These are phyloP conservation scores for Chrysolina haemoptera DNA, from an alignment of 2,888 invertebrate genomes.

Conservation along the genomic window DNA sequence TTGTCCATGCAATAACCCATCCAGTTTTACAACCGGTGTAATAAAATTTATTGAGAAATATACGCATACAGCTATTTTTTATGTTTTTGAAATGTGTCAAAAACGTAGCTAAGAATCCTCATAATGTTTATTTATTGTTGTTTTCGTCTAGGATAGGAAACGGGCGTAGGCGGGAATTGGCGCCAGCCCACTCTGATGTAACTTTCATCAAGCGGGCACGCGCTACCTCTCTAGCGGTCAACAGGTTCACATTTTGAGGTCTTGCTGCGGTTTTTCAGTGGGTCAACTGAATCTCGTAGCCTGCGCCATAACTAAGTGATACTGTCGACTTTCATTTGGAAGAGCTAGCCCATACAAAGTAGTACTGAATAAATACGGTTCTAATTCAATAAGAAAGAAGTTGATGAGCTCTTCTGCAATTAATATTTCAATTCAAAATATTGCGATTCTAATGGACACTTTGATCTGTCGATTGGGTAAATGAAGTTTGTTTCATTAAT, in stretches of 20 bases:
- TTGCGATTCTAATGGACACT: too few species aligned
- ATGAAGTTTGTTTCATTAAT: background rate
- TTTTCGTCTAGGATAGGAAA: slow-evolving; percentile 33
- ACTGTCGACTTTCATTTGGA: background rate
- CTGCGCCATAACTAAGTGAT: background rate
- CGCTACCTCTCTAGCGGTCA: slow-evolving; percentile 50
- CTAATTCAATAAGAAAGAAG: too few species aligned
- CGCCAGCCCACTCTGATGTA: slow-evolving; percentile 64
- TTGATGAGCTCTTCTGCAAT: too few species aligned
- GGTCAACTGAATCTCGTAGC: slow-evolving; percentile 1
- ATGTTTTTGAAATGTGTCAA: slow-evolving; percentile 29
- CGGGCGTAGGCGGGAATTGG: slow-evolving; percentile 59
- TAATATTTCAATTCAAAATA: too few species aligned
- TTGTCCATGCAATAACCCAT: slow-evolving; percentile 18
- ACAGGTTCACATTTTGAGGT: slow-evolving; percentile 38
- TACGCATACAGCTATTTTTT: slow-evolving; percentile 20
- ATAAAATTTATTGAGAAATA: slow-evolving; percentile 29
- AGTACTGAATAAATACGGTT: too few species aligned
- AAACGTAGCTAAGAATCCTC: slow-evolving; percentile 27
- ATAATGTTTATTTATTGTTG: slow-evolving; percentile 21
- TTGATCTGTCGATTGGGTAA: background rate
- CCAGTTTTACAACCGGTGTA: slow-evolving; percentile 18
- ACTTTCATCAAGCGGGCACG: slow-evolving; percentile 64
- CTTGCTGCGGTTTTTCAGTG: slow-evolving; percentile 30
- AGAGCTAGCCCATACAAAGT: background rate